Base-by-base conservation (phyloP, 2,113 vertebrate genomes). In the Microcebus griseorufus region DNA sequence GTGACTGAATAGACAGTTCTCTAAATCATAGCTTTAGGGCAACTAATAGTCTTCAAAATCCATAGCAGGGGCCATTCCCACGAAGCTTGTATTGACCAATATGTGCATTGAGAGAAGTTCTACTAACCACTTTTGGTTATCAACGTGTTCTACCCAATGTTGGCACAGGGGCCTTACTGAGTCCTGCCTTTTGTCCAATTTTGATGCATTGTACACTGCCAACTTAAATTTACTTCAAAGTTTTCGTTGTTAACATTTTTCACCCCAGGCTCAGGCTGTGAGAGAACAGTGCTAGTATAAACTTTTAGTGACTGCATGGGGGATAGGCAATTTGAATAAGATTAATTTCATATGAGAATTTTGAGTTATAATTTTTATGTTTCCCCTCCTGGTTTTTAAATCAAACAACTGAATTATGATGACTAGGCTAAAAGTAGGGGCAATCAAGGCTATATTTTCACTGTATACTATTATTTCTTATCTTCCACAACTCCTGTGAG, bases 11-110 rank as follows among this genome's bases (percentile, higher is more conserved):
- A 55, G 55, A 14, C n/a, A 20, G 9, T 32, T 92, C 67, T 90
- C 32, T 90, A 90, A 94, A 90, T 83, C 92, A 94, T 3, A 89
- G 39, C 39, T 95, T 85, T 85, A 80, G 37, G 34, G 18, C 53
- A 93, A 93, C 64, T 79, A 70, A 89, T 9, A 69, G 67, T 48
- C 51, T 82, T 90, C 42, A 93, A 60, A 90, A 84, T 58, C 5
- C 22, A 32, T 34, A 92, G 14, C 42, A 79, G 13, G 20, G 27
- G 8, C 32, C 55, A 73, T 86, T 90, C 34, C 75, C 23, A 37
- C 1, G 10, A 27, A 90, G 34, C 20, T 29, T 96, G 17, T 27
- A 78, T 1, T 70, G 20, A 88, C 37, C 67, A 90, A 76, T 39
- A 27, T 7, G 62, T 18, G 62, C 42, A 39, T 0, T 62, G 51